These are phyloP conservation scores for Cyprinus carpio DNA, from an alignment of 2,113 vertebrate genomes.

Conservation along the genomic window DNA sequence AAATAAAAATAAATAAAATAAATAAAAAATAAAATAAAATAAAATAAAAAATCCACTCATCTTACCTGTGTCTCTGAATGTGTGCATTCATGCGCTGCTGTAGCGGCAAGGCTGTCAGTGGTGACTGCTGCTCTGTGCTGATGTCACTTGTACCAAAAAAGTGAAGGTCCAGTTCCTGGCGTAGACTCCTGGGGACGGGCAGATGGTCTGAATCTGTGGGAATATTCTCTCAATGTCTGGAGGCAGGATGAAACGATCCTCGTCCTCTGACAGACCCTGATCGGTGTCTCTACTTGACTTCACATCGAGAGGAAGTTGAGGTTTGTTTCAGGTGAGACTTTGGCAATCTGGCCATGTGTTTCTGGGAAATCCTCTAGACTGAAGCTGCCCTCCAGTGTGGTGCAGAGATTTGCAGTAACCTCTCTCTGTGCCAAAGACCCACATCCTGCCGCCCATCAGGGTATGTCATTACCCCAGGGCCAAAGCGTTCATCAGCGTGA, in stretches of 20 bases:
- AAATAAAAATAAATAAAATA: no score
- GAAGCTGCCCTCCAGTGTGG: constrained; percentile 64
- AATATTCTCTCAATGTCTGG: constrained; percentile 74
- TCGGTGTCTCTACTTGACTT: constrained; percentile 22
- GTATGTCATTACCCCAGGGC: constrained; percentile 81
- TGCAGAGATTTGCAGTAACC: constrained; percentile 79
- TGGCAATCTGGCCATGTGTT: constrained; percentile 54
- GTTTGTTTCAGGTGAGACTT: constrained; percentile 23
- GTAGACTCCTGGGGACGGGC: constrained; percentile 72
- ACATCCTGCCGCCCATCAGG: constrained; percentile 78
- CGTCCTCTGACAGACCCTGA: constrained; percentile 67
- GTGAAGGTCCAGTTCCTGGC: constrained; percentile 72
- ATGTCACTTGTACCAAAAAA: constrained; percentile 68
- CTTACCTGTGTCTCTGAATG: constrained; percentile 77
- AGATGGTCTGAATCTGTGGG: constrained; percentile 76
- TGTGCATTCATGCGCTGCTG: constrained; percentile 72
- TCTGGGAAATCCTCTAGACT: constrained; percentile 71
- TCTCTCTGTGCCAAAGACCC: constrained; percentile 80
- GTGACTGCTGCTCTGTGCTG: constrained; percentile 43
- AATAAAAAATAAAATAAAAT: no score
- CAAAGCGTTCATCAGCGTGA: constrained; percentile 76
- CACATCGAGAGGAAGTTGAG: neutral
- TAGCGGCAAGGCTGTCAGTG: constrained; percentile 60
- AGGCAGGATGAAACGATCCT: constrained; percentile 69
- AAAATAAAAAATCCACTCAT: no score